phyloP scores from a whole-genome alignment of 2,113 vertebrate genomes.

The Hemibagrus wyckioides region DNA sequence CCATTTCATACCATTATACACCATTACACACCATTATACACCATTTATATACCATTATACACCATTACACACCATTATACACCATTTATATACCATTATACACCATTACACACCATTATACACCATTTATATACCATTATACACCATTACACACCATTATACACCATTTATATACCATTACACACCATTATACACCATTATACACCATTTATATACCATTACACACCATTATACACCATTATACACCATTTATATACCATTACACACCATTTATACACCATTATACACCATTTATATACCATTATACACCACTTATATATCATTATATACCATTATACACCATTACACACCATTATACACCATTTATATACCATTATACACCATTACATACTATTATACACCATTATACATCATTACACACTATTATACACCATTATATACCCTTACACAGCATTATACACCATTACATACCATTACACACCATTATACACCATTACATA shows the following conservation, averaged over 20 bases:
- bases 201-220: too few species aligned
- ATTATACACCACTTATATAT: background rate
- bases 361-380: background rate
- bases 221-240: background rate
- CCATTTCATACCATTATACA: background rate
- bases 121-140: too few species aligned
- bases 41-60: background rate
- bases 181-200: background rate
- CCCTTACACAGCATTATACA: background rate
- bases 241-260: background rate
- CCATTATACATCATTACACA: background rate
- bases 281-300: background rate
- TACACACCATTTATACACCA: too few species aligned
- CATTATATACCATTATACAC: background rate
- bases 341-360: background rate
- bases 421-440: background rate
- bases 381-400: background rate
- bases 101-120: too few species aligned
- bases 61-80: background rate
- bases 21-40: background rate
- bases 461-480: background rate
- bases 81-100: background rate
- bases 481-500: too few species aligned
- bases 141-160: too few species aligned
- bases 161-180: too few species aligned